Conservation (phyloP, 2,888 invertebrate species). For the Sericinus montela region DNA sequence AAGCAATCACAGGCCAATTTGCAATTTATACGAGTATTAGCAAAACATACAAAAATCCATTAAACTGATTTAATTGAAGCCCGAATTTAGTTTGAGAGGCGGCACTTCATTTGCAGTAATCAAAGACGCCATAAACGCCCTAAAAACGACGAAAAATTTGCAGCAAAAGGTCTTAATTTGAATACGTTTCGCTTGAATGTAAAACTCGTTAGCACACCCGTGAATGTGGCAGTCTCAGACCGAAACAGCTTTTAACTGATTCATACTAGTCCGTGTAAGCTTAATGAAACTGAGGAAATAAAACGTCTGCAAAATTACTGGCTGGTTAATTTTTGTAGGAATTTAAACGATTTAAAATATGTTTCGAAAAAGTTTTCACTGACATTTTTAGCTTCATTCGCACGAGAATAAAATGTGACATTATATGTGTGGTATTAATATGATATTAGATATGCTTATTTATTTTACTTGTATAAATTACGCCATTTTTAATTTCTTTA, state of each 20-base stretch:
- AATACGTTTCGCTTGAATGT: constrained; percentile 47
- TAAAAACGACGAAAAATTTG: constrained; percentile 24
- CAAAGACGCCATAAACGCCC: constrained; percentile 23
- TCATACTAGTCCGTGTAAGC: constrained; percentile 34
- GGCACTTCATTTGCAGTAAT: constrained; percentile 37
- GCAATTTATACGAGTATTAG: too few relatives aligned
- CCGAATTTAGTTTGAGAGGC: constrained; percentile 45
- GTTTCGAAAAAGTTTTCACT: too few relatives aligned
- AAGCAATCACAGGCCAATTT: too few relatives aligned
- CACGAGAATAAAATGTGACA: too few relatives aligned
- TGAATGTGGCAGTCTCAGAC: constrained; percentile 24
- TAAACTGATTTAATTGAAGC: constrained; percentile 25
- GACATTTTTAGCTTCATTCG: too few relatives aligned
- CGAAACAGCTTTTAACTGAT: constrained; percentile 28
- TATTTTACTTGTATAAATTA: too few relatives aligned
- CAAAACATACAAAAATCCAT: neutral
- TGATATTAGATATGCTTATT: too few relatives aligned
- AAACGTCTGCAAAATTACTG: constrained; percentile 38
- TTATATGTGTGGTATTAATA: too few relatives aligned
- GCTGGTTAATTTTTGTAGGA: too few relatives aligned
- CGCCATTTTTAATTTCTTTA: too few relatives aligned
- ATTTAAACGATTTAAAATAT: too few relatives aligned
- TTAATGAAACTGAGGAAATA: constrained; percentile 55
- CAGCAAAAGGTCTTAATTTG: constrained; percentile 48
- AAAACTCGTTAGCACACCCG: constrained; percentile 43